These are phyloP conservation scores for Polia nebulosa DNA, from an alignment of 2,888 invertebrate species.

Conservation along the genomic window DNA sequence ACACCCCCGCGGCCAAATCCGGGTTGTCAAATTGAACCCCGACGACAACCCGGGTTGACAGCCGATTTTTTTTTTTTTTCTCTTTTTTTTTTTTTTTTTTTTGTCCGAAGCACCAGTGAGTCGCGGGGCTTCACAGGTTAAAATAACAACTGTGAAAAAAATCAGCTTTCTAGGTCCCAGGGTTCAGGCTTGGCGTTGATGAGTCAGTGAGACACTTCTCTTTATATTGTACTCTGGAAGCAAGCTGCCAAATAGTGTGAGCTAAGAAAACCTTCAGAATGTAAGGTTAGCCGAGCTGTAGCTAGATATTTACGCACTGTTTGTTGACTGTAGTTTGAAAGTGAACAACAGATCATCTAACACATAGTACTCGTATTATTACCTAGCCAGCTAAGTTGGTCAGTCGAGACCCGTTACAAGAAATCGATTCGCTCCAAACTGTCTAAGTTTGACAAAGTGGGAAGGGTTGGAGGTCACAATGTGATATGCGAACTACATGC, in stretches of 20 bases:
- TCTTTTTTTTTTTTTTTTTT: no score
- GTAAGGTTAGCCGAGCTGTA: neutral
- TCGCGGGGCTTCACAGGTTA: no score
- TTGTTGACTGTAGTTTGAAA: conserved; percentile 7
- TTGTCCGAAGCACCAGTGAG: no score
- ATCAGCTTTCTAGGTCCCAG: no score
- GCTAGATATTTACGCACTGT: neutral
- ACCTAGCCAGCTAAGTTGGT: neutral
- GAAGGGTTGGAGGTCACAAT: neutral
- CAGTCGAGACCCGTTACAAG: neutral
- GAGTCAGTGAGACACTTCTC: no score
- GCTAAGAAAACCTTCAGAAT: conserved; percentile 15
- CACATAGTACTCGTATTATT: neutral
- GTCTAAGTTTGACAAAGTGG: conserved; percentile 11
- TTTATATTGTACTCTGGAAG: neutral
- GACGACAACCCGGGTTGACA: no score
- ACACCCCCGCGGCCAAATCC: no score
- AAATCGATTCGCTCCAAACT: conserved; percentile 20
- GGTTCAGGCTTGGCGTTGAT: no score
- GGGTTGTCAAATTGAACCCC: no score
- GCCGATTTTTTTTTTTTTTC: no score
- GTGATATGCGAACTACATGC: conserved; percentile 6
- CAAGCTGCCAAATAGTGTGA: conserved; percentile 17
- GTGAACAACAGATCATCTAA: neutral
- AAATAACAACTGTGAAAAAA: no score